Percentiles rank a stretch among this genome's conserved stretches.
Evolutionary conservation across 2,888 invertebrate species (phyloP).

Genomic region (Diarsia mendica): DNA sequence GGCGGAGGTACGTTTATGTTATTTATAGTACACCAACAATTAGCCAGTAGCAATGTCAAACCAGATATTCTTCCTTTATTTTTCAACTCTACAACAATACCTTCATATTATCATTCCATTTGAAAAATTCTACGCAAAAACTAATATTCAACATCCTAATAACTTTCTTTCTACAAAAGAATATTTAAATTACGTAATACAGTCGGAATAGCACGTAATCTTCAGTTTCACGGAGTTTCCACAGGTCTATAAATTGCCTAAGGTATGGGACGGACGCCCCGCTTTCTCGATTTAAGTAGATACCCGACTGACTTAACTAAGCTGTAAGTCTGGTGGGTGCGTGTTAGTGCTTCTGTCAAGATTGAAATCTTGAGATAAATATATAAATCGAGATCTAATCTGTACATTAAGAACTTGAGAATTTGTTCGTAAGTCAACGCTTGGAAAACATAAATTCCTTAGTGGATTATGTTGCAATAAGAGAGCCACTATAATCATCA

Average conservation of each 20-base stretch:
- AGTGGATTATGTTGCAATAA: too few species aligned
- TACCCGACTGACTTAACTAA: conserved; percentile 34
- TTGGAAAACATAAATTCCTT: not conserved
- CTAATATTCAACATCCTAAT: not conserved
- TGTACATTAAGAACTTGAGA: not conserved
- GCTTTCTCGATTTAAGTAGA: conserved; percentile 34
- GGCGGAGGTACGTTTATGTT: too few species aligned
- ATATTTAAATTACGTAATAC: conserved; percentile 34
- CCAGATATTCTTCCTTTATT: not conserved
- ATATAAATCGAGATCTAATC: conserved; percentile 1
- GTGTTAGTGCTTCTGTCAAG: conserved; percentile 4
- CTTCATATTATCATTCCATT: not conserved
- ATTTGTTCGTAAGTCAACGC: too few species aligned
- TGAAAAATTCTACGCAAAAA: not conserved
- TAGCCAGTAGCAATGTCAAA: not conserved
- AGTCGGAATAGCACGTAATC: conserved; percentile 35
- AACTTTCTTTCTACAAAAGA: conserved; percentile 24
- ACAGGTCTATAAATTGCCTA: conserved; percentile 50
- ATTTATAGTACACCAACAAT: not conserved
- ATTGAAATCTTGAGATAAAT: not conserved
- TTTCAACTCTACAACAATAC: not conserved
- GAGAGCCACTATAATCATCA: not conserved
- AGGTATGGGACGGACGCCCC: conserved; percentile 35
- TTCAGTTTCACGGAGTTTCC: conserved; percentile 30
- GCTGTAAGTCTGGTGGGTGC: conserved; percentile 10